Percentiles rank a stretch among this genome's conserved stretches.
Conservation (phyloP, 2,888 invertebrate genomes). For the Blera fallax region DNA sequence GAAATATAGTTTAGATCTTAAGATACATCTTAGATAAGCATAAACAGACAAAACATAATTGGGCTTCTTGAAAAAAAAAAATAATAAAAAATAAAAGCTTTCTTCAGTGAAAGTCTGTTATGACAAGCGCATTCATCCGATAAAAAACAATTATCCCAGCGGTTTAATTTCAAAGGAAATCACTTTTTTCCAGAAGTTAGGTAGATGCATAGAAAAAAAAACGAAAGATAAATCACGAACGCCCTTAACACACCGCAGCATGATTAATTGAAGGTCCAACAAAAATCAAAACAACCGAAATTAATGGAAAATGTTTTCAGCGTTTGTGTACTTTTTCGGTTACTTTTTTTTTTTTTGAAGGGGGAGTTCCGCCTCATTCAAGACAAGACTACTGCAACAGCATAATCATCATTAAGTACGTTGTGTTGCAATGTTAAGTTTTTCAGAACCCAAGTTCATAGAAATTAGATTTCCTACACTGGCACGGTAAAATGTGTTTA, state of each 20-base stretch:
- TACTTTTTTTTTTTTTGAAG: no score
- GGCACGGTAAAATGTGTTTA: conserved; percentile 14
- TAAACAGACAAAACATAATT: conserved; percentile 20
- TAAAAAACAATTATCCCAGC: conserved; percentile 47
- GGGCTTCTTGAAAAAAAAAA: conserved; percentile 11
- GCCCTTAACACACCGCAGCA: conserved; percentile 33
- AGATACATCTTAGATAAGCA: conserved; percentile 11
- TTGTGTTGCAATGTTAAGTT: not conserved
- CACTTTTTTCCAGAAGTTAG: conserved; percentile 40
- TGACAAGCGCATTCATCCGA: conserved; percentile 41
- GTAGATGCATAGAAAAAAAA: conserved; percentile 5
- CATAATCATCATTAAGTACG: conserved; percentile 24
- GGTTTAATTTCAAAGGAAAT: conserved; percentile 39
- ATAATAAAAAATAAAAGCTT: no score
- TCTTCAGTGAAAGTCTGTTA: conserved; percentile 51
- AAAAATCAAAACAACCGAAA: conserved; percentile 29
- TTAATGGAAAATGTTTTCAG: conserved; percentile 47
- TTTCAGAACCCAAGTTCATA: conserved; percentile 39
- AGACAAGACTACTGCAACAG: not conserved
- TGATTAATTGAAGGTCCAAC: conserved; percentile 53
- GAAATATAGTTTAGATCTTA: not conserved
- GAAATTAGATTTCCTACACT: conserved; percentile 22
- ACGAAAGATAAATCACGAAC: conserved; percentile 40
- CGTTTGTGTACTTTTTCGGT: not conserved
- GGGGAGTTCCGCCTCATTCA: conserved; percentile 8